Base-by-base conservation (phyloP, 2,888 invertebrate genomes). In the Pollenia angustigena region DNA sequence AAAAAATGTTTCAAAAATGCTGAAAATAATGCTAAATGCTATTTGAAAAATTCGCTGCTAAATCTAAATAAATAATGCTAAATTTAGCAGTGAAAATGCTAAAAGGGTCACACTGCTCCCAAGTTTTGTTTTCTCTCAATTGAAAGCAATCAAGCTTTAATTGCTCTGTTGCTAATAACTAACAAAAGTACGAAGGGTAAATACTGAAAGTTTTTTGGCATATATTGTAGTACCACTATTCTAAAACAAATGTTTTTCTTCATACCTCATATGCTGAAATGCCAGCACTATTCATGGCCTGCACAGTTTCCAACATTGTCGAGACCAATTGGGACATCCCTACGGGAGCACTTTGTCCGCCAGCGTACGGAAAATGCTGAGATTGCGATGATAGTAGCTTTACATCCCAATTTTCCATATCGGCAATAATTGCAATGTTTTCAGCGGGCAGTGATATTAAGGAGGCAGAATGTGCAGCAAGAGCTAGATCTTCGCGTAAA, bases 291-390 rank as follows among this genome's bases (percentile, higher is more conserved):
- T 96, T 95, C 95, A 98, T 95, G 86, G 96, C 95, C 52, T 96
- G 95, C 46, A 98, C 94, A 0, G 97, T 96, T 93, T 98, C 98
- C 86, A 98, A 93, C 96, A 98, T 97, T 89, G 96, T 96, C 40
- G 96, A 96, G 14, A 98, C 97, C 12, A 98, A 93, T 69, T 96
- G 96, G 0, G 97, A 97, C 96, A 97, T 96, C 1, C 97, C 97
- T 18, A 96, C 94, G 0, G 94, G 94, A 10, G 95, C 93, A 58
- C 94, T 93, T 56, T 93, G 92, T 2, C 92, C 93, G 8, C 91
- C 93, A 1, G 94, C 94, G 85, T 93, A 92, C 2, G 94, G 93
- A 16, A 95, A 94, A 44, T 94, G 93, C 90, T 94, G 94, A 12
- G 94, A 93, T 89, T 94, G 93, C 1, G 93, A 93, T 48, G 93